Conservation (phyloP, 2,113 vertebrate genomes). For the Ptyas mucosa region DNA sequence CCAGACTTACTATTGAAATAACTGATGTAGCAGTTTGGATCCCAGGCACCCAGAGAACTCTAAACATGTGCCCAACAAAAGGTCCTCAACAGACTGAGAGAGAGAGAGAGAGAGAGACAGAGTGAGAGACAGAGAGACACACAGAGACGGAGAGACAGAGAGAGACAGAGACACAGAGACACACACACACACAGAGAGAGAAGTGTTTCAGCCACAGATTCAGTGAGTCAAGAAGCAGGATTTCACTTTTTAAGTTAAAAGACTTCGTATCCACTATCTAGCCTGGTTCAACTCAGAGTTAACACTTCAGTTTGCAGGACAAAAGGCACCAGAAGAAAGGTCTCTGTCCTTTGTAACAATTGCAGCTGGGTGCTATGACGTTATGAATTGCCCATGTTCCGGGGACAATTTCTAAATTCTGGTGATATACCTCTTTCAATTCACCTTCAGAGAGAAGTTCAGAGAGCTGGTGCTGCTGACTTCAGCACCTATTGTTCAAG, state of each 20-base stretch:
- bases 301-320: slow-evolving; percentile 20
- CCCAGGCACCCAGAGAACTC: neutral
- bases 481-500: neutral
- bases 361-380: neutral
- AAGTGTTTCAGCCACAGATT: neutral
- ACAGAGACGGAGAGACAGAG: no score
- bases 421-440: neutral
- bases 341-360: slow-evolving; percentile 17
- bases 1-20: neutral
- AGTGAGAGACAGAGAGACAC: no score
- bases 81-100: neutral
- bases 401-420: slow-evolving; percentile 29
- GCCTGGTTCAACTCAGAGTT: neutral
- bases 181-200: no score
- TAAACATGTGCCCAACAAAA: neutral
- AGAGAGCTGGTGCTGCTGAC: neutral
- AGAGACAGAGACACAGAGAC: fast-evolving
- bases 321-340: slow-evolving; percentile 7
- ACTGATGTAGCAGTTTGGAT: no score
- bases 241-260: neutral
- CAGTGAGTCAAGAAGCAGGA: neutral
- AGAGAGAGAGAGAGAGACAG: no score
- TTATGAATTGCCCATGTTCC: slow-evolving; percentile 54
- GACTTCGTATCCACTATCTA: neutral
- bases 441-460: slow-evolving; percentile 13